phyloP scores from a whole-genome alignment of 2,797 vertebrate species.

The Falco rusticolus region DNA sequence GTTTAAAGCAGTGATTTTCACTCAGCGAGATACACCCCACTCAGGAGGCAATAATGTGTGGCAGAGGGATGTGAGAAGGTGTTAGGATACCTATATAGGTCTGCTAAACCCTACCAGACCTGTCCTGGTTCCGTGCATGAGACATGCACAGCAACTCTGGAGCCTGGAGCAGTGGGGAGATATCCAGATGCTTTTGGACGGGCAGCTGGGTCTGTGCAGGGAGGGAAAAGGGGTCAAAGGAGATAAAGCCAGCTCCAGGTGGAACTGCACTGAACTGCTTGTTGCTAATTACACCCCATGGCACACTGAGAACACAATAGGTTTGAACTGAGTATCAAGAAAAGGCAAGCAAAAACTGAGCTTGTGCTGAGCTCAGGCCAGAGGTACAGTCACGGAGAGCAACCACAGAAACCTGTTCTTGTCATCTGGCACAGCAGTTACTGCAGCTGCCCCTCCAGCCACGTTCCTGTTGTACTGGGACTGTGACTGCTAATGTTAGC shows the following conservation, averaged over 20 bases:
- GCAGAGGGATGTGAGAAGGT: background rate
- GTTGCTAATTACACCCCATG: background rate
- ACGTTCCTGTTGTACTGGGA: accelerated
- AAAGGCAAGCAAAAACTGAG: background rate
- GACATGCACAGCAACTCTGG: background rate
- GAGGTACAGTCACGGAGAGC: background rate
- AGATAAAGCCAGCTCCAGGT: background rate
- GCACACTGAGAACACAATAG: background rate
- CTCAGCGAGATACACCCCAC: background rate
- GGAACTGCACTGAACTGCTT: background rate
- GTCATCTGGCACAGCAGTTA: background rate
- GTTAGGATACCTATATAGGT: no score
- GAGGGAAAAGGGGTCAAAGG: background rate
- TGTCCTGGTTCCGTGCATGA: background rate
- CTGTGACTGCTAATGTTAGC: background rate
- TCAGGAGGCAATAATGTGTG: background rate
- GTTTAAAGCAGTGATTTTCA: background rate
- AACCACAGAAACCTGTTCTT: background rate
- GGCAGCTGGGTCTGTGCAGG: background rate
- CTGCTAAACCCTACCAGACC: background rate
- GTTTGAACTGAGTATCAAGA: background rate
- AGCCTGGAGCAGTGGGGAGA: background rate
- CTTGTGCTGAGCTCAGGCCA: background rate
- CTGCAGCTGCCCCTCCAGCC: background rate
- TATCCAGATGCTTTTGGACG: background rate